Conservation (phyloP, 2,113 vertebrate genomes). For the Pogonocichla stellata region DNA sequence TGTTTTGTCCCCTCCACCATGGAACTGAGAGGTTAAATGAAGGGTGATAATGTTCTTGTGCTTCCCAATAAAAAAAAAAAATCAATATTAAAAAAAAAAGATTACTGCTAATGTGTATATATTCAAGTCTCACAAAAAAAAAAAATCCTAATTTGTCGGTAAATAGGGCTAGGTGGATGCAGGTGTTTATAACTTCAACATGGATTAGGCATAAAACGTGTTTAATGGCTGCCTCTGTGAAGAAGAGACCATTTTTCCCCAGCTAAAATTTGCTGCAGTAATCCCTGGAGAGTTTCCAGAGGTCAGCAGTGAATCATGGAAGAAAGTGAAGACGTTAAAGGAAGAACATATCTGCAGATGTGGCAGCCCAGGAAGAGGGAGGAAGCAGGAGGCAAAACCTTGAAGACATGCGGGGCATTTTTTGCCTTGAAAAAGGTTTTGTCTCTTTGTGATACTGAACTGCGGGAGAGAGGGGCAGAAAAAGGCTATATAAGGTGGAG, state of each 20-base stretch:
- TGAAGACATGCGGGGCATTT: neutral
- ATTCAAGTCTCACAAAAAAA: neutral
- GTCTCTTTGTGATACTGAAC: neutral
- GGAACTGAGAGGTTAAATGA: neutral
- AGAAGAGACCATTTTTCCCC: neutral
- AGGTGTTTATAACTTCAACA: neutral
- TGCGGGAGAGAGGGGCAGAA: accelerated
- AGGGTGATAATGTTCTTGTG: neutral
- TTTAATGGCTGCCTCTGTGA: neutral
- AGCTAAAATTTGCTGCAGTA: neutral
- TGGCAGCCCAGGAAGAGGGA: neutral
- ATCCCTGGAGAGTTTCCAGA: neutral
- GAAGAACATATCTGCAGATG: neutral
- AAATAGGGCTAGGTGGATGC: neutral
- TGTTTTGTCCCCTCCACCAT: neutral
- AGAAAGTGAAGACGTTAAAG: neutral
- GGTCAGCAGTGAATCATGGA: neutral
- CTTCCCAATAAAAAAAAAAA: neutral
- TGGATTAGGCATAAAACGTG: neutral
- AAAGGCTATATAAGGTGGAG: neutral
- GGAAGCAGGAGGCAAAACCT: neutral
- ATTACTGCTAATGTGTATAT: neutral
- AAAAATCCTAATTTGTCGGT: neutral
- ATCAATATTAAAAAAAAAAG: neutral
- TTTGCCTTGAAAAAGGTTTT: neutral